phyloP scores from a whole-genome alignment of 92 coral and sea anemone species.

The Porites rus region DNA sequence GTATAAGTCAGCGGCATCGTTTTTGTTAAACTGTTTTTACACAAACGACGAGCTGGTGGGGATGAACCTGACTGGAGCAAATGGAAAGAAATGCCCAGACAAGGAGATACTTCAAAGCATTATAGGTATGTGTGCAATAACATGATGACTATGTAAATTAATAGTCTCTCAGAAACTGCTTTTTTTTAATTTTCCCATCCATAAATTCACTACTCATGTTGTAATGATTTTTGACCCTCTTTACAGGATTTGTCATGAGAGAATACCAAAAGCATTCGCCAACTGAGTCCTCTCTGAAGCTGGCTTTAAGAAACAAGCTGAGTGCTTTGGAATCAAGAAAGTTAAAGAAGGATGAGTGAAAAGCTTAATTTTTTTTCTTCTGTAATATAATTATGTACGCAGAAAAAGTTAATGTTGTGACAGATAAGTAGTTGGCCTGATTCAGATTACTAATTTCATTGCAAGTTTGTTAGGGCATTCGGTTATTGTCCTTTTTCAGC shows the following conservation, averaged over 20 bases:
- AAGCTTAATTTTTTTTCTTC: background rate
- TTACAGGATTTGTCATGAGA: background rate
- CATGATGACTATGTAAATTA: no score
- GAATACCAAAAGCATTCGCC: slow-evolving; percentile 1
- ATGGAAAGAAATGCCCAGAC: slow-evolving; percentile 31
- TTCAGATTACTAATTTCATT: background rate
- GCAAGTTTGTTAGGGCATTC: no score
- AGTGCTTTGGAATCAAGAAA: background rate
- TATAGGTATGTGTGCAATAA: slow-evolving; percentile 32
- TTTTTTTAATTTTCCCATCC: no score
- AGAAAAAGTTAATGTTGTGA: background rate
- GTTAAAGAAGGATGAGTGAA: background rate
- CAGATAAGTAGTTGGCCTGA: background rate
- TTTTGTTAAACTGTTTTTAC: slow-evolving; percentile 42
- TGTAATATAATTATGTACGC: background rate
- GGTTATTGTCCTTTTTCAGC: background rate
- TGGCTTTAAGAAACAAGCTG: slow-evolving; percentile 2
- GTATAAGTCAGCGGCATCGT: slow-evolving; percentile 25
- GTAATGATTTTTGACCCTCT: slow-evolving; percentile 2
- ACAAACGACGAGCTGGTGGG: slow-evolving; percentile 30
- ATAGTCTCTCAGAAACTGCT: no score
- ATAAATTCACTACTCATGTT: background rate
- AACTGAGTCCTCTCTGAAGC: background rate
- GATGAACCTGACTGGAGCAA: slow-evolving; percentile 41
- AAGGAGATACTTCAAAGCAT: slow-evolving; percentile 38